phyloP scores from a whole-genome alignment of 2,888 invertebrate species.

The Scelioninae gen. 1 region DNA sequence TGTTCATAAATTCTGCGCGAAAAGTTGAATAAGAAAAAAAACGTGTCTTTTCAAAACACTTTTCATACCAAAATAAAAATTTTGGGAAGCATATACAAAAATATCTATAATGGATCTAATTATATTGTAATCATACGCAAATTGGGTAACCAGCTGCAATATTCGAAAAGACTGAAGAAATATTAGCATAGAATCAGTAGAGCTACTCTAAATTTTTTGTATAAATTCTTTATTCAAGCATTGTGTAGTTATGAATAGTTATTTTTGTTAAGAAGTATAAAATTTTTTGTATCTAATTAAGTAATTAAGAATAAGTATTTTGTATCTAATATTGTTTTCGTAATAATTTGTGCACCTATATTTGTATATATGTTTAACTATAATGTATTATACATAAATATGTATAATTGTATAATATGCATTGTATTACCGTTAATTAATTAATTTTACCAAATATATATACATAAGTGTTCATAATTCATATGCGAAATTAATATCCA shows the following conservation, averaged over 20 bases:
- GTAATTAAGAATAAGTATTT: too few species aligned
- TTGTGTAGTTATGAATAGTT: neutral
- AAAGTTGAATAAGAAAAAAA: too few species aligned
- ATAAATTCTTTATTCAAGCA: conserved; percentile 11
- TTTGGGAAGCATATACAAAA: too few species aligned
- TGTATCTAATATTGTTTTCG: neutral
- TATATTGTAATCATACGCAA: neutral
- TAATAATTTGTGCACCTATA: neutral
- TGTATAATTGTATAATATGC: conserved; percentile 1
- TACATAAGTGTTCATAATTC: neutral
- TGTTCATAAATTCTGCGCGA: too few species aligned
- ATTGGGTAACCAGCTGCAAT: conserved; percentile 25
- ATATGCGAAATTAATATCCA: neutral
- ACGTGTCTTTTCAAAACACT: too few species aligned
- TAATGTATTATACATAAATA: too few species aligned
- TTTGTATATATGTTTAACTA: too few species aligned
- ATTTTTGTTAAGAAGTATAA: conserved; percentile 7
- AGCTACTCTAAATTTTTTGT: conserved; percentile 14
- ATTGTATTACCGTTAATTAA: neutral
- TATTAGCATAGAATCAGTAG: conserved; percentile 31
- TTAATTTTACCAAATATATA: conserved; percentile 6
- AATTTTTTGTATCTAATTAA: too few species aligned
- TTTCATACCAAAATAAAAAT: too few species aligned
- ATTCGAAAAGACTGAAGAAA: conserved; percentile 42
- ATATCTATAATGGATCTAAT: neutral